Percentiles rank a stretch among this genome's conserved stretches.
These are phyloP conservation scores for Microctonus brassicae DNA, from an alignment of 2,888 invertebrate species.

Conservation along the genomic window DNA sequence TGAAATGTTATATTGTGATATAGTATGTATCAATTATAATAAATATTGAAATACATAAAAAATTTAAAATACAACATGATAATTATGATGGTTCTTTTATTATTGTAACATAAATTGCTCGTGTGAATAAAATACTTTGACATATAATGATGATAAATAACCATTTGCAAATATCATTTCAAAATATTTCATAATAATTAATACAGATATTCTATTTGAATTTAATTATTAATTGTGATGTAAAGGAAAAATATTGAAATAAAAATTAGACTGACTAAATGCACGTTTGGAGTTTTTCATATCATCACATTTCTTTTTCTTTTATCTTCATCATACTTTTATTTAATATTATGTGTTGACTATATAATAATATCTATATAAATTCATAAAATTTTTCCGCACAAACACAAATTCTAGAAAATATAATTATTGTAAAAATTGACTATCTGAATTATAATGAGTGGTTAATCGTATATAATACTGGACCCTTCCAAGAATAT, in stretches of 20 bases:
- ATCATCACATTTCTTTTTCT: neutral
- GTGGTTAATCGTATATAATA: constrained; percentile 30
- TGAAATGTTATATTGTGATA: neutral
- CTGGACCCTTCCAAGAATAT: constrained; percentile 34
- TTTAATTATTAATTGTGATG: too few relatives aligned
- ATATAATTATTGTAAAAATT: constrained; percentile 17
- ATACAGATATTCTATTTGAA: too few relatives aligned
- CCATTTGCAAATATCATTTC: too few relatives aligned
- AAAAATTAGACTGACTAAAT: neutral
- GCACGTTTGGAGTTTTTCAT: neutral
- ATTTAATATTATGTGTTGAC: neutral
- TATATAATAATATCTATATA: neutral
- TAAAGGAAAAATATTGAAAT: neutral
- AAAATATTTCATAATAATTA: too few relatives aligned
- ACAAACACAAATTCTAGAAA: neutral
- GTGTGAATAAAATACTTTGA: neutral
- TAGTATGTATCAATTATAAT: too few relatives aligned
- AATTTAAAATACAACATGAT: neutral
- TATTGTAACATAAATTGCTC: neutral
- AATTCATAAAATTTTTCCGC: neutral
- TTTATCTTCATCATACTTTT: neutral
- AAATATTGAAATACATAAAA: neutral
- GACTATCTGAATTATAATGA: constrained; percentile 8
- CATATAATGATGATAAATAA: too few relatives aligned
- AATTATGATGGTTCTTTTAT: neutral